phyloP scores from a whole-genome alignment of 1,140 invertebrate species.

The Camponotus floridanus region DNA sequence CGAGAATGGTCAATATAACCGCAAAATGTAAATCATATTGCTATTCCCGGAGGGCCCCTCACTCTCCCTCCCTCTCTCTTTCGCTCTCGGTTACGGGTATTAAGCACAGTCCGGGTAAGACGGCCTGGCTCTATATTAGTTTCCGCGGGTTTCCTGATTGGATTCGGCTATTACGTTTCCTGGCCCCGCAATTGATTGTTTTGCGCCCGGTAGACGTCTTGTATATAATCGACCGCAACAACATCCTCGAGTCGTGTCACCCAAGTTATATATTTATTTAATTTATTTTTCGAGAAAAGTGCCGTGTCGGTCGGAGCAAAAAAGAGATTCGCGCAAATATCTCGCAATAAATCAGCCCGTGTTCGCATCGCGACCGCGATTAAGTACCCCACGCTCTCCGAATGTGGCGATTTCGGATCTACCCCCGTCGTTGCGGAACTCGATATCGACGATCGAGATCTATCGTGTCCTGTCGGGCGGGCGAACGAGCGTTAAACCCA shows the following conservation, averaged over 20 bases:
- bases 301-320: not conserved
- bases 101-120: constrained; percentile 74
- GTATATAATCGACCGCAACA: constrained; percentile 50
- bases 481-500: constrained; percentile 60
- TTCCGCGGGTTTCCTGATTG: constrained; percentile 80
- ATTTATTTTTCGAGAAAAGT: not conserved
- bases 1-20: constrained; percentile 86
- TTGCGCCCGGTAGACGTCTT: constrained; percentile 61
- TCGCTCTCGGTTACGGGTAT: constrained; percentile 68
- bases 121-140: constrained; percentile 80
- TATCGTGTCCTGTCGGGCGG: constrained; percentile 54
- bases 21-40: constrained; percentile 87
- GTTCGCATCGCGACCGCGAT: not conserved
- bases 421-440: constrained; percentile 56
- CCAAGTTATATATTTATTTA: not conserved
- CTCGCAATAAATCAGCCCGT: not conserved
- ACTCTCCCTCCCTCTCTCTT: constrained; percentile 61
- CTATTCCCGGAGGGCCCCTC: constrained; percentile 76
- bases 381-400: no score
- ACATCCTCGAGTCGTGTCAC: constrained; percentile 17
- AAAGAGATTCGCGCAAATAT: not conserved
- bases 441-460: constrained; percentile 68
- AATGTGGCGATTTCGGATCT: constrained; percentile 57
- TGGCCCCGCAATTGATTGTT: constrained; percentile 74
- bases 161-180: constrained; percentile 79